Evolutionary conservation across 2,113 vertebrate genomes (phyloP).

Genomic region (Monarcha castaneiventris): DNA sequence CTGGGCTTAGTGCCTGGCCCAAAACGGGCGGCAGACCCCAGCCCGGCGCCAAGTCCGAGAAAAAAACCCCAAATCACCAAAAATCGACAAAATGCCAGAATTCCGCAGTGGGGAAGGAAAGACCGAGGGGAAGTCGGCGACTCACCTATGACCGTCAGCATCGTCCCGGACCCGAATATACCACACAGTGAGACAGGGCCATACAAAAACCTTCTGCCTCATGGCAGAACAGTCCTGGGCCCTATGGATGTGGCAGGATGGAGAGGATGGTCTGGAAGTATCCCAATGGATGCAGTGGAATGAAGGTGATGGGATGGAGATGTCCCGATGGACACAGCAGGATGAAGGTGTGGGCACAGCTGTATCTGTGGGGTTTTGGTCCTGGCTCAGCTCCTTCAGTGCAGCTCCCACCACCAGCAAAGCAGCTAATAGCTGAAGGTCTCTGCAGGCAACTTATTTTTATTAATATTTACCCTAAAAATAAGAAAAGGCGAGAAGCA

Average conservation of each 20-base stretch:
- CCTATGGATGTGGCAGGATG: neutral
- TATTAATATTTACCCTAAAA: neutral
- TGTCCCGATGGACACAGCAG: neutral
- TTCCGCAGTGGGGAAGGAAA: neutral
- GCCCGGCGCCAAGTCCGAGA: neutral
- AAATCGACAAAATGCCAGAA: neutral
- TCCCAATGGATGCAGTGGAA: neutral
- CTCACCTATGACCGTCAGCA: constrained; percentile 19
- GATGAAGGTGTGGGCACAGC: neutral
- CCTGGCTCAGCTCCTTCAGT: neutral
- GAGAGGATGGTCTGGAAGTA: neutral
- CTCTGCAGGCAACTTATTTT: neutral
- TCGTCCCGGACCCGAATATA: neutral
- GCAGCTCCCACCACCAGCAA: neutral
- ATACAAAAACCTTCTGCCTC: constrained; percentile 41
- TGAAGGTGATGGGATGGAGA: neutral
- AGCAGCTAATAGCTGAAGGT: neutral
- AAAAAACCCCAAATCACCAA: neutral
- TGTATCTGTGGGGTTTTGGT: neutral
- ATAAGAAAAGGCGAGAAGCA: neutral
- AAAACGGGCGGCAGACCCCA: rapidly evolving
- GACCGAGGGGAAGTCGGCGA: neutral
- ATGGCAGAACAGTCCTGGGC: neutral
- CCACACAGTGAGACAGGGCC: constrained; percentile 5
- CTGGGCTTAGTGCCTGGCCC: rapidly evolving